Base-by-base conservation (phyloP, 2,888 invertebrate genomes). In the Sycophila texana region DNA sequence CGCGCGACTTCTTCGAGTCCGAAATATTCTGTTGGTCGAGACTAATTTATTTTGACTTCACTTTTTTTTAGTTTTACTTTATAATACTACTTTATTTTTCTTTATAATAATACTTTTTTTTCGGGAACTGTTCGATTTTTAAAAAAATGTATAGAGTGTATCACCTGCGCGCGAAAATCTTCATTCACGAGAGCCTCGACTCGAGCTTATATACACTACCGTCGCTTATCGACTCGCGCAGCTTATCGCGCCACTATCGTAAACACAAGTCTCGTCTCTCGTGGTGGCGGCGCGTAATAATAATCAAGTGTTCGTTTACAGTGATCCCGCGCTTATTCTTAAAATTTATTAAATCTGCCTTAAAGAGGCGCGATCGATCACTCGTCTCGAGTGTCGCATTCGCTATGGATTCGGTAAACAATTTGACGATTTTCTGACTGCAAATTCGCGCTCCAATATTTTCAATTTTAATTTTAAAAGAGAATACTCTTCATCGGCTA, bases 171-270 rank as follows among this genome's bases (percentile, higher is more conserved):
- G 73, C 30, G 20, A 75, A 66, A 75, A 75, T 68, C 67, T 39
- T 60, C 74, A 75, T 75, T 67, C 67, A 68, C 67, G 67, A 68
- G 60, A 30, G 49, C 51, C 20, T 51, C 51, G 49, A 4, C 20
- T 39, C 20, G 26, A 39, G 39, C 26, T 26, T 39, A 39, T 5
- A 39, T 57, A 65, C 30, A 39, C 60, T 61, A 26, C 61, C 49
- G 51, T 58, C 30, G 71, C 71, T 77, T 77, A 77, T 77, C 77
- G 58, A 7, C 67, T 55, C 70, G 14, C 22, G 18, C 57, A 67
- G 66, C 47, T 76, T 76, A 76, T 76, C 76, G 57, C 70, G 57
- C 14, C 63, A 76, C 47, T 70, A 76, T 76, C 76, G 57, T 70
- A 76, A 61, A 76, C 39, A 76, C 53, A 61, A 67, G 61, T 68